These are phyloP conservation scores for Melieria crassipennis DNA, from an alignment of 2,888 invertebrate species.

Conservation along the genomic window DNA sequence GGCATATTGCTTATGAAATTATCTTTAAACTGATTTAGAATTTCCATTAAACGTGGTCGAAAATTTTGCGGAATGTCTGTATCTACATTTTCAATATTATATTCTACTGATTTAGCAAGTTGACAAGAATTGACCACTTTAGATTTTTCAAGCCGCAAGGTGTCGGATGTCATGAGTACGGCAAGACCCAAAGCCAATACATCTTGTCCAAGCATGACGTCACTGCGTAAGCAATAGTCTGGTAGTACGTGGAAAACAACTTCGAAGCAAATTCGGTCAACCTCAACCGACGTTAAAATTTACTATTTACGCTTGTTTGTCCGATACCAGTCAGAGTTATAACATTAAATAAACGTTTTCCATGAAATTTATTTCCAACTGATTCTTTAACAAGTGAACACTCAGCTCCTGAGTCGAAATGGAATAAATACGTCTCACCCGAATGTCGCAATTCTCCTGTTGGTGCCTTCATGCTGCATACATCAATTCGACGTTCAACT, in stretches of 20 bases:
- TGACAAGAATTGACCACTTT: not conserved
- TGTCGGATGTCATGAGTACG: slow-evolving; percentile 1
- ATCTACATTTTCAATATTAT: slow-evolving; percentile 5
- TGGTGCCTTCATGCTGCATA: no score
- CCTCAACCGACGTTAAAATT: slow-evolving; percentile 8
- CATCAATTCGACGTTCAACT: no score
- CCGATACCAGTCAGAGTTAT: no score
- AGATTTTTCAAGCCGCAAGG: not conserved
- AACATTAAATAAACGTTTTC: no score
- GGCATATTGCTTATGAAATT: no score
- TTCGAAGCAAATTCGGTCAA: slow-evolving; percentile 10
- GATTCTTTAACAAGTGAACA: no score
- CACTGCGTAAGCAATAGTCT: not conserved
- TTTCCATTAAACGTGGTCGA: not conserved
- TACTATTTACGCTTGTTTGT: slow-evolving; percentile 5
- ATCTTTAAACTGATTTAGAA: no score
- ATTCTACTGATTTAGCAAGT: not conserved
- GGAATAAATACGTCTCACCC: no score
- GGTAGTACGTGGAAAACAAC: slow-evolving; percentile 17
- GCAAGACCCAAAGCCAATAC: not conserved
- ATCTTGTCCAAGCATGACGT: slow-evolving; percentile 3
- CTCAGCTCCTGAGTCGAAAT: no score
- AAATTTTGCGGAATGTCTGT: slow-evolving; percentile 4
- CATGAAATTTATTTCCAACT: no score
- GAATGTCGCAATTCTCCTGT: no score